Conservation (phyloP, 2,888 invertebrate genomes). For the Tetrapedia diversipes region DNA sequence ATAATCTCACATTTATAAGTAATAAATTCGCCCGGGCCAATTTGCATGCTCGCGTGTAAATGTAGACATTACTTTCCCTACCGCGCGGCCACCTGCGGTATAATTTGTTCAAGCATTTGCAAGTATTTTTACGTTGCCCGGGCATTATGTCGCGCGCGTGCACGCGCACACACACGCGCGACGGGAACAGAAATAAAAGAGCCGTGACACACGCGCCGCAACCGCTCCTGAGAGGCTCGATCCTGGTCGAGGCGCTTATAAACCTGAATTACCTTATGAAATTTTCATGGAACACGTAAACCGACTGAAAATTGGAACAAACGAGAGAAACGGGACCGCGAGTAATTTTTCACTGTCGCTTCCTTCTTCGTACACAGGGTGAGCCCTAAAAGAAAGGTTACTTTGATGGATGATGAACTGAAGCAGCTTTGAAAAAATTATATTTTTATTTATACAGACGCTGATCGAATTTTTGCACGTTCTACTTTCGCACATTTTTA, state of each 20-base stretch:
- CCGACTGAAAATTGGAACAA: slow-evolving; percentile 6
- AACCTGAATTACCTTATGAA: slow-evolving; percentile 19
- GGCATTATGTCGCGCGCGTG: neutral
- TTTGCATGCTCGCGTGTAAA: slow-evolving; percentile 67
- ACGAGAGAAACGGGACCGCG: neutral
- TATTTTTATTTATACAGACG: too few relatives aligned
- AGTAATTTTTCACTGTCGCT: neutral
- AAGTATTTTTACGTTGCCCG: slow-evolving; percentile 30
- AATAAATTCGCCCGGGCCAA: slow-evolving; percentile 73
- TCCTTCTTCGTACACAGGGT: neutral
- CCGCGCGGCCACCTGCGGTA: slow-evolving; percentile 40
- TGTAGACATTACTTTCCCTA: slow-evolving; percentile 54
- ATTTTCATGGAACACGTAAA: slow-evolving; percentile 31
- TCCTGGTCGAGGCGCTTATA: neutral
- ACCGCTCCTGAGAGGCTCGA: neutral
- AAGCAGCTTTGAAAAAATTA: too few relatives aligned
- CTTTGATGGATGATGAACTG: too few relatives aligned
- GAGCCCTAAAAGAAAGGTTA: too few relatives aligned
- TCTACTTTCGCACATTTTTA: too few relatives aligned
- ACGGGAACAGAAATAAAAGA: slow-evolving; percentile 4
- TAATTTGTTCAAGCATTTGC: slow-evolving; percentile 37
- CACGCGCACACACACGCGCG: too few relatives aligned
- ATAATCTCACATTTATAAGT: slow-evolving; percentile 73
- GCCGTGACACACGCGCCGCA: neutral
- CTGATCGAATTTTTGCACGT: too few relatives aligned